Percentiles rank a stretch among this genome's conserved stretches.
Evolutionary conservation across 2,888 invertebrate genomes (phyloP).

Genomic region (Eupithecia subumbrata): DNA sequence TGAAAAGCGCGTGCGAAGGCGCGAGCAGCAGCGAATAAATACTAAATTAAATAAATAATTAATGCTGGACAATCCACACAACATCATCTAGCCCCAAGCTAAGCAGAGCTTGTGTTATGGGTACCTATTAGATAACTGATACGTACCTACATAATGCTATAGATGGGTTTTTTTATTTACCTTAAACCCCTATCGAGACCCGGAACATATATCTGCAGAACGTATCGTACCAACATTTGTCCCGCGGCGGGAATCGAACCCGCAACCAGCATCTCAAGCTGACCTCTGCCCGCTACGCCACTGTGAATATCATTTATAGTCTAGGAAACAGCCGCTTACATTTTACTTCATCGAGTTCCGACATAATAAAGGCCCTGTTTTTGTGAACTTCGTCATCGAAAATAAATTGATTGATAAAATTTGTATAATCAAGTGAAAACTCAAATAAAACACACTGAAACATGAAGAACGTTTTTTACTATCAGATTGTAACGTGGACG

Average conservation of each 20-base stretch:
- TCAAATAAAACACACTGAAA: slow-evolving; percentile 60
- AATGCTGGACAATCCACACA: no score
- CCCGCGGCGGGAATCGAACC: background rate
- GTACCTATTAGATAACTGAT: no score
- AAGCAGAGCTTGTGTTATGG: no score
- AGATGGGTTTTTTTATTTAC: background rate
- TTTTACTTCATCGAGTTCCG: background rate
- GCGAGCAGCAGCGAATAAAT: background rate
- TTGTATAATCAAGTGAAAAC: background rate
- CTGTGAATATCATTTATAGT: background rate
- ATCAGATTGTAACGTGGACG: slow-evolving; percentile 80
- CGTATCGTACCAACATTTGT: background rate
- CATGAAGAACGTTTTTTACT: slow-evolving; percentile 77
- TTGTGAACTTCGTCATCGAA: no score
- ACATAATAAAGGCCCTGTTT: background rate
- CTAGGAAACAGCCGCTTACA: no score
- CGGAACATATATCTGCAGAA: background rate
- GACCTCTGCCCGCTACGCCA: background rate
- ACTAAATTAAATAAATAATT: no score
- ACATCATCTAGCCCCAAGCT: no score
- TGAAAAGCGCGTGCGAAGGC: no score
- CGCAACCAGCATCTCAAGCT: background rate
- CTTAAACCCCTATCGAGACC: background rate
- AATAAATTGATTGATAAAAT: background rate
- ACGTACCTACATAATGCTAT: no score